Evolutionary conservation across 2,888 invertebrate species (phyloP).

Genomic region (Griposia aprilina): DNA sequence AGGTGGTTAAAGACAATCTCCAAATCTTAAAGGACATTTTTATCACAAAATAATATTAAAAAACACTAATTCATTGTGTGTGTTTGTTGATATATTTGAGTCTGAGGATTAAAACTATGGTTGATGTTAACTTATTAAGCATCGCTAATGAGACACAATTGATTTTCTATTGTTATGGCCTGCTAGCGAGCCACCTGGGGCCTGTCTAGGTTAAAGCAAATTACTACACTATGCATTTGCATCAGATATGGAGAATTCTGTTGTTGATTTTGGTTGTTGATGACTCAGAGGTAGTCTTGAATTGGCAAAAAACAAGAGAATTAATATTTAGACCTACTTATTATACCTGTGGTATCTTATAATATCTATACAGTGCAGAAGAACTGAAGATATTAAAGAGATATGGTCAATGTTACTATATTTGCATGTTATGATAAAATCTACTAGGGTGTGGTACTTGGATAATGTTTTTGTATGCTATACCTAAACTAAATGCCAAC

Average conservation of each 20-base stretch:
- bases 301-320: background rate
- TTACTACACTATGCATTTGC: background rate
- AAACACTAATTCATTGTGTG: slow-evolving; percentile 3
- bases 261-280: background rate
- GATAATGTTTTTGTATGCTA: slow-evolving; percentile 6
- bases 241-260: background rate
- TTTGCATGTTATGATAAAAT: slow-evolving; percentile 3
- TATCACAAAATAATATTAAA: slow-evolving; percentile 5
- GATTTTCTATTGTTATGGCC: no score
- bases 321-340: background rate
- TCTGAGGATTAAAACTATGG: background rate
- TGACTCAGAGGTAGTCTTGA: background rate
- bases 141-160: no score
- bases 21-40: slow-evolving; percentile 30
- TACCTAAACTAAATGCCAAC: slow-evolving; percentile 4
- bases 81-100: slow-evolving; percentile 1
- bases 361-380: background rate
- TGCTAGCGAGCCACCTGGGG: no score
- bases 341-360: background rate
- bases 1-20: slow-evolving; percentile 38
- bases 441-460: background rate
- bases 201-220: background rate
- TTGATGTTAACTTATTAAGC: background rate
- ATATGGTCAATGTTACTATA: background rate
- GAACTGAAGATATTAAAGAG: background rate